A percentile compares a stretch with the other conserved stretches of the same genome.
phyloP scores from a whole-genome alignment of 2,113 vertebrate genomes.

The Deroptyus accipitrinus region DNA sequence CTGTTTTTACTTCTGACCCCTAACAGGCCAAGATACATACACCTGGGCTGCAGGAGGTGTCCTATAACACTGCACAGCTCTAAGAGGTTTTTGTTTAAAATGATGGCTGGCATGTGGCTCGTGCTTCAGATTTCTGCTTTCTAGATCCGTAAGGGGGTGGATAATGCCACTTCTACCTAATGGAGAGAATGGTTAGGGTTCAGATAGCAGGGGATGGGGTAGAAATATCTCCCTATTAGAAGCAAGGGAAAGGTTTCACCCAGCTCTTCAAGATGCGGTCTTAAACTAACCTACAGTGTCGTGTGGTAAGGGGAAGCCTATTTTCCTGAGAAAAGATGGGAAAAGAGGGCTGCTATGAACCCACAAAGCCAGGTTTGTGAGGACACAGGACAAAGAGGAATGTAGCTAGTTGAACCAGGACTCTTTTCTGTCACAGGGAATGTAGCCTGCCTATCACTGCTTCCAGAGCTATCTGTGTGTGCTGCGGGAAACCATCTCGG shows the following conservation, averaged over 20 bases:
- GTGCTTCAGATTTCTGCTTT: neutral
- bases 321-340: neutral
- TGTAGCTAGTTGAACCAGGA: neutral
- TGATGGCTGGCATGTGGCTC: neutral
- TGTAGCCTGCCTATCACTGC: rapidly evolving
- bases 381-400: neutral
- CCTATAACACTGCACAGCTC: neutral
- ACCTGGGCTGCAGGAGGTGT: neutral
- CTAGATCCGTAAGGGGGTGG: neutral
- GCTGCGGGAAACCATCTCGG: neutral
- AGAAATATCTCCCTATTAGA: neutral
- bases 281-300: neutral
- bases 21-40: neutral
- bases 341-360: neutral
- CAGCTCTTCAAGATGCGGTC: neutral
- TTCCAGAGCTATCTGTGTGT: neutral
- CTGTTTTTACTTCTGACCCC: neutral
- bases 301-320: neutral
- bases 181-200: neutral
- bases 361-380: neutral
- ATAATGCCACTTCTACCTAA: neutral
- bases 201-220: neutral
- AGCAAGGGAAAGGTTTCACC: neutral
- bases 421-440: neutral
- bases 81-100: neutral